A percentile compares a stretch with the other conserved stretches of the same genome.
Conservation (phyloP, 2,113 vertebrate species). For the Eulacestoma nigropectus region DNA sequence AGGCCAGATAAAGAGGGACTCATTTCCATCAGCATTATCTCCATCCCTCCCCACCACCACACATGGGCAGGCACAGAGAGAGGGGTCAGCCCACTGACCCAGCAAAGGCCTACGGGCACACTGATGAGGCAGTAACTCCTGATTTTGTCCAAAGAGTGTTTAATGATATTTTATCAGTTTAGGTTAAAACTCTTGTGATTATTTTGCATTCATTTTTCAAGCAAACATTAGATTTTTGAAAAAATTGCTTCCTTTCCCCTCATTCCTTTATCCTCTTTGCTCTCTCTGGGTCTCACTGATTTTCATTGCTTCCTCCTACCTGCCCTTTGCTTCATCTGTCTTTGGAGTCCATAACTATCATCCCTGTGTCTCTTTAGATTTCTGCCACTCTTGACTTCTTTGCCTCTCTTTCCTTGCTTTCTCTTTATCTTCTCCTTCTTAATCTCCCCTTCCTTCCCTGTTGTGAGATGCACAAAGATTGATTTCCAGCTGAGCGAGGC, state of each 20-base stretch:
- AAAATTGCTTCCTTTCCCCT: not conserved
- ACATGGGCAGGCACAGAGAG: not conserved
- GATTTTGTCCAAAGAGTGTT: not conserved
- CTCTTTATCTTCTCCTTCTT: not conserved
- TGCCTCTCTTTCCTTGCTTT: not conserved
- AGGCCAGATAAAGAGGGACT: not conserved
- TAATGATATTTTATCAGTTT: not conserved
- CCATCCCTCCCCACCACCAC: not conserved
- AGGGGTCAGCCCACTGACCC: not conserved
- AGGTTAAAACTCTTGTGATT: not conserved
- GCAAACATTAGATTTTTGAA: not conserved
- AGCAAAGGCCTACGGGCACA: not conserved
- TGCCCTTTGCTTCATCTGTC: not conserved
- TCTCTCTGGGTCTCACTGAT: not conserved
- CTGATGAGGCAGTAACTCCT: not conserved
- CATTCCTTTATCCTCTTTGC: not conserved
- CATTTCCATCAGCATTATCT: not conserved
- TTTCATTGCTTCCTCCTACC: not conserved
- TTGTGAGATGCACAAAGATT: not conserved
- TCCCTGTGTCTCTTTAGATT: not conserved
- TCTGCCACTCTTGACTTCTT: not conserved
- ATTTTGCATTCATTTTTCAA: conserved; percentile 28
- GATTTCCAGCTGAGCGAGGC: not conserved
- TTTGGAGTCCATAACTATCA: not conserved
- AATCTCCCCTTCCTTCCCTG: not conserved